Base-by-base conservation (phyloP, 2,113 vertebrate genomes). In the Martes martes region DNA sequence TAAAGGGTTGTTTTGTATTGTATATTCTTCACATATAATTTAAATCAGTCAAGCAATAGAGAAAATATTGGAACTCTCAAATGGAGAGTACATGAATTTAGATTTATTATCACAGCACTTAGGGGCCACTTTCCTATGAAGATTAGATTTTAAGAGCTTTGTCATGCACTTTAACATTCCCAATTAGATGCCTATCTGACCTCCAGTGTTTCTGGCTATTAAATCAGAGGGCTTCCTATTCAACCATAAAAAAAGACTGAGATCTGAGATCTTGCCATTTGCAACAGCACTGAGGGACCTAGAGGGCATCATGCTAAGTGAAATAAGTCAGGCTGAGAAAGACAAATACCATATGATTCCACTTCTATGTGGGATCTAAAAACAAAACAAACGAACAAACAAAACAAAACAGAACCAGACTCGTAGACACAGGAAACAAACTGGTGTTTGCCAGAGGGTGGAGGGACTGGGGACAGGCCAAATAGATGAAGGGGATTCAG, bases 21-120 rank as follows among this genome's bases (percentile, higher is more conserved):
- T 78, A 79, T 52, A 55, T 95, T 84, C 50, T 92, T 92, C 89
- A 47, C 67, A 8, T 92, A 89, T 55, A 84, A 89, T 71, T 95
- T 69, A 69, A 88, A 92, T 84, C 84, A 73, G 69, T 89, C 11
- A 89, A 69, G 42, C 50, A 71, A 78, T 36, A 84, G 21, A 91
- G 42, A 67, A 92, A 71, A 79, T 78, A 79, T 11, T 92, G 52
- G 42, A 71, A 92, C 21, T 95, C 76, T 88, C 89, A 71, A 81
- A 71, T 89, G 78, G 33, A 28, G 26, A 82, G 67, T 84, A 24
- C 76, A 39, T 92, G 50, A 89, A 89, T 79, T 89, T 55, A 83
- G 28, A 19, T 84, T 79, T 61, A 15, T 89, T 78, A 78, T 42
- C 74, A 67, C 24, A 76, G 36, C 50, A 94, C 26, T 79, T 59